These are phyloP conservation scores for Eulithis prunata DNA, from an alignment of 2,888 invertebrate species.

Conservation along the genomic window DNA sequence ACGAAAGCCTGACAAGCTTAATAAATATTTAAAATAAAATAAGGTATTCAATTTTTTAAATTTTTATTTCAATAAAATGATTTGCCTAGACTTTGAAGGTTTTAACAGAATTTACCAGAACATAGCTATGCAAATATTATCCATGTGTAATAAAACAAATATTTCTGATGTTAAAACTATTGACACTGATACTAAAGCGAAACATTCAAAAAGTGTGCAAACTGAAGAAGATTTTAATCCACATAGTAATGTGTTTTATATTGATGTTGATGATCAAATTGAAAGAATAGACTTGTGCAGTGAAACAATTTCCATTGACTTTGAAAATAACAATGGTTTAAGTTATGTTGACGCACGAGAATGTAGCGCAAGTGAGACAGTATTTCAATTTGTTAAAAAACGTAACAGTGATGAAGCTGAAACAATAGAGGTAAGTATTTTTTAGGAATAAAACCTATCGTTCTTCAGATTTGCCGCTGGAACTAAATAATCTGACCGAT, in stretches of 20 bases:
- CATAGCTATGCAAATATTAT: constrained; percentile 4
- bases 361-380: neutral
- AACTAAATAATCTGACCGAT: no score
- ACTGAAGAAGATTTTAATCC: constrained; percentile 27
- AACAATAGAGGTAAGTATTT: constrained; percentile 2
- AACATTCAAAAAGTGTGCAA: constrained; percentile 39
- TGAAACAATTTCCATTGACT: constrained; percentile 4
- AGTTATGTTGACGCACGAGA: constrained; percentile 3
- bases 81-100: constrained; percentile 18
- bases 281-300: neutral
- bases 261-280: constrained; percentile 13
- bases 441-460: neutral
- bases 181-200: constrained; percentile 46
- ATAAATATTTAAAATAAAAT: no score
- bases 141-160: constrained; percentile 37
- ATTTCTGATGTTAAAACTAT: constrained; percentile 49
- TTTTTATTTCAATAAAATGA: constrained; percentile 1
- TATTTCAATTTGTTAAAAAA: constrained; percentile 9
- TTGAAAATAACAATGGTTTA: constrained; percentile 1
- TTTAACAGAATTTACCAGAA: constrained; percentile 24
- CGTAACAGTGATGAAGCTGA: no score
- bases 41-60: no score
- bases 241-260: constrained; percentile 23
- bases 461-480: no score
- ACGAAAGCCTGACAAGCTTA: no score